A percentile compares a stretch with the other conserved stretches of the same genome.
Evolutionary conservation across 2,888 invertebrate genomes (phyloP).

Genomic region (Watsonalla cultraria): DNA sequence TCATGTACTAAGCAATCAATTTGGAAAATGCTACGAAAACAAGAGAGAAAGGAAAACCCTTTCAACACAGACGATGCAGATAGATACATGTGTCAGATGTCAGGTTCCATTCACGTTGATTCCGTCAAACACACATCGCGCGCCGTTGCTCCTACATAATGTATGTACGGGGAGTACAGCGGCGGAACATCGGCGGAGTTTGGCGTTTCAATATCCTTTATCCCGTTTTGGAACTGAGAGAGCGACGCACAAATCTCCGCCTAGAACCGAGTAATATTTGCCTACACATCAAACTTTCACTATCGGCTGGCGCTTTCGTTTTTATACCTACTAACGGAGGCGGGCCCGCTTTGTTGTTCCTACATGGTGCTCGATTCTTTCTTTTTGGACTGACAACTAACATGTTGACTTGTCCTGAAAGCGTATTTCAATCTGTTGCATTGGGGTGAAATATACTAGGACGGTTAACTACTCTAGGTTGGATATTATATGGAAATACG

Average conservation of each 20-base stretch:
- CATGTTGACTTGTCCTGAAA: conserved; percentile 15
- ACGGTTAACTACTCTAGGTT: too few relatives aligned
- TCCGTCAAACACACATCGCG: conserved; percentile 54
- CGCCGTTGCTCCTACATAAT: conserved; percentile 51
- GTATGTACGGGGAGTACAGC: conserved; percentile 42
- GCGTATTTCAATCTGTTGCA: too few relatives aligned
- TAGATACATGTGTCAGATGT: conserved; percentile 63
- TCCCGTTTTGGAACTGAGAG: conserved; percentile 59
- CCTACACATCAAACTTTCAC: conserved; percentile 79
- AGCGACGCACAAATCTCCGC: conserved; percentile 72
- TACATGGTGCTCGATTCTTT: conserved; percentile 39
- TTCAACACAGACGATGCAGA: conserved; percentile 39
- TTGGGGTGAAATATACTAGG: too few relatives aligned
- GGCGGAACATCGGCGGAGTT: conserved; percentile 40
- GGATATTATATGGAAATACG: too few relatives aligned
- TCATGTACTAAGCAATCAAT: not conserved
- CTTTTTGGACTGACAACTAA: conserved; percentile 35
- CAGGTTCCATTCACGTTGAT: conserved; percentile 67
- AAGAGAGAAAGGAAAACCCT: conserved; percentile 24
- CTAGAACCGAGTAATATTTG: conserved; percentile 72
- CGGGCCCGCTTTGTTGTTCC: conserved; percentile 62
- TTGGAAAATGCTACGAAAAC: conserved; percentile 2
- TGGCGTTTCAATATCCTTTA: conserved; percentile 50
- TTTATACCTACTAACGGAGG: conserved; percentile 64
- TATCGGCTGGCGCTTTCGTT: conserved; percentile 74